Evolutionary conservation across 1,140 invertebrate genomes (phyloP), one percentile per base, ranked within the genome.

Genomic region (Lasioglossum baleicum): DNA sequence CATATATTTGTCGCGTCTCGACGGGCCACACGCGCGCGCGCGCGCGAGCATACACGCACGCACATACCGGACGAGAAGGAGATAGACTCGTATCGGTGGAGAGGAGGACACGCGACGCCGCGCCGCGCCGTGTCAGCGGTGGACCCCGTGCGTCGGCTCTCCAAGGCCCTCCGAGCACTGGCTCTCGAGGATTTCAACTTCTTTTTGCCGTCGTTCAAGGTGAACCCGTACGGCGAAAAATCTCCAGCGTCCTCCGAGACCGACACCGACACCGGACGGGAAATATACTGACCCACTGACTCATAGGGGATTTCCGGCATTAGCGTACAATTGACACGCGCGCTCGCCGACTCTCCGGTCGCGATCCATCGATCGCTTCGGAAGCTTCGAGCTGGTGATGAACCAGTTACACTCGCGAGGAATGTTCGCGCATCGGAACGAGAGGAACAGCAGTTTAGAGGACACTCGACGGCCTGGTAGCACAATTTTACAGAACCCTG

Each of bases 101-200:
- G 35, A 1, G 35, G 35, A 35, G 35, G 20, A 61, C 63, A 51
- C 22, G 53, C 51, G 60, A 58, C 67, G 53, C 15, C 67, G 26
- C 67, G 53, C 15, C 67, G 26, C 42, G 56, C 51, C 69, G 67
- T 26, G 74, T 44, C 26, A 35, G 51, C 35, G 35, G 31, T 53
- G 17, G 69, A 58, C 48, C 42, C 48, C 42, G 70, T 74, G 77
- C 77, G 74, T 80, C 71, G 53, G 42, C 66, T 80, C 70, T 11
- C 48, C 83, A 83, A 84, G 76, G 83, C 51, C 76, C 72, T 48
- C 31, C 75, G 75, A 82, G 64, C 58, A 35, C 40, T 70, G 81
- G 40, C 75, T 40, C 56, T 40, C 63, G 69, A 82, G 51, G 35
- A 84, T 74, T 65, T 84, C 76, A 58, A 80, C 48, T 83, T 82